These are phyloP conservation scores for Peucedramus taeniatus DNA, from an alignment of 2,113 vertebrate genomes.

Conservation along the genomic window DNA sequence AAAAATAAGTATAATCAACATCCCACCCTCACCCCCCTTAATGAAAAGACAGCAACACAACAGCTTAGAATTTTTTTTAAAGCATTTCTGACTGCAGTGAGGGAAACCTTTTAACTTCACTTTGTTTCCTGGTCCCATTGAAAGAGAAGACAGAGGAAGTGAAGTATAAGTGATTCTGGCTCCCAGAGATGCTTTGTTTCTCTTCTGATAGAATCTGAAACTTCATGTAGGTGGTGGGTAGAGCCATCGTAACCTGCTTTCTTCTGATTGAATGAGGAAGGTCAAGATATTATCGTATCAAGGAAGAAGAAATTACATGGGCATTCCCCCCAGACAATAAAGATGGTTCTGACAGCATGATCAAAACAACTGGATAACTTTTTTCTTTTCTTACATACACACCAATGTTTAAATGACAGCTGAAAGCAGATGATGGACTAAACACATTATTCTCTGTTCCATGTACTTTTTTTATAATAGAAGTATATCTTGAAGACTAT, in stretches of 20 bases:
- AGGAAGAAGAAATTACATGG: conserved; percentile 70
- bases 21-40: background rate
- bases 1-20: background rate
- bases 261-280: conserved; percentile 67
- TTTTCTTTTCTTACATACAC: conserved; percentile 60
- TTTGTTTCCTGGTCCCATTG: conserved; percentile 46
- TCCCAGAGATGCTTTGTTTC: conserved; percentile 65
- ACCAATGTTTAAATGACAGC: conserved; percentile 75
- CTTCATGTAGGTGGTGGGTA: conserved; percentile 72
- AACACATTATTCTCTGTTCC: conserved; percentile 69
- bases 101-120: conserved; percentile 26
- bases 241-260: conserved; percentile 63
- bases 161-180: conserved; percentile 59
- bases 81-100: background rate
- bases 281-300: conserved; percentile 73
- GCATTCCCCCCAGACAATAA: conserved; percentile 63
- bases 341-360: conserved; percentile 71
- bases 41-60: background rate
- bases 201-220: conserved; percentile 59
- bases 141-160: conserved; percentile 38
- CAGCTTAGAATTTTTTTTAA: background rate
- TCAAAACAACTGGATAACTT: conserved; percentile 74
- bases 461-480: conserved; percentile 57
- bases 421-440: conserved; percentile 74
- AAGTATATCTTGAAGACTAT: conserved; percentile 67